Percentiles rank a stretch among this genome's conserved stretches.
Evolutionary conservation across 2,113 vertebrate genomes (phyloP).

Genomic region (Oophaga pumilio): DNA sequence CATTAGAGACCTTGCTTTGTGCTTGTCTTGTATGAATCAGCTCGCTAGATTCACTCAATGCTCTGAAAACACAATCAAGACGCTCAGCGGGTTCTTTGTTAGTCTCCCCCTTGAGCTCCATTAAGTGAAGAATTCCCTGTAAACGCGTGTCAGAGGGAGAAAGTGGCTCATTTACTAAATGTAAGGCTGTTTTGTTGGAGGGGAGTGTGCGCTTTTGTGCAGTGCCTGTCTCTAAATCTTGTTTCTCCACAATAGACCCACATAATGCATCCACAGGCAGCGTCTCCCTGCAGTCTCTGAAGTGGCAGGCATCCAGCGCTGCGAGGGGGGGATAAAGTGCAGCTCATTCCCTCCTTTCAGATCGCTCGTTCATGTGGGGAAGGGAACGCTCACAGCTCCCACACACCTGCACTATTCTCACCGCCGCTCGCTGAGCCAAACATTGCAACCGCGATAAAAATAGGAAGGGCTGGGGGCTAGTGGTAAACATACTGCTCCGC

Average conservation of each 20-base stretch:
- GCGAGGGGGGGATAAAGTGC: slow-evolving; percentile 30
- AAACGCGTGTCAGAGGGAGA: slow-evolving; percentile 71
- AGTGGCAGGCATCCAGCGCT: slow-evolving; percentile 60
- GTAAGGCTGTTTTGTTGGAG: slow-evolving; percentile 64
- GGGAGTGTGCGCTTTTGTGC: slow-evolving; percentile 69
- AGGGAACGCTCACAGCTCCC: slow-evolving; percentile 18
- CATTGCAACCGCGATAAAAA: slow-evolving; percentile 40
- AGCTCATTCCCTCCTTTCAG: slow-evolving; percentile 1
- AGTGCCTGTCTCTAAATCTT: slow-evolving; percentile 71
- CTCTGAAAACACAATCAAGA: slow-evolving; percentile 63
- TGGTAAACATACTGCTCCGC: slow-evolving; percentile 23
- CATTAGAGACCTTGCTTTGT: slow-evolving; percentile 57
- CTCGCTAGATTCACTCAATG: slow-evolving; percentile 61
- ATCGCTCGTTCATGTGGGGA: slow-evolving; percentile 37
- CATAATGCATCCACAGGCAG: slow-evolving; percentile 61
- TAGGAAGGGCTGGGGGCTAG: slow-evolving; percentile 34
- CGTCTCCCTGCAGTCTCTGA: slow-evolving; percentile 57
- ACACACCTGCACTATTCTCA: slow-evolving; percentile 50
- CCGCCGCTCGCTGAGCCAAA: slow-evolving; percentile 43
- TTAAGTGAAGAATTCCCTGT: slow-evolving; percentile 75
- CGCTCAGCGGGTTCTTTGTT: slow-evolving; percentile 66
- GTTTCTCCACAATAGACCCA: slow-evolving; percentile 65
- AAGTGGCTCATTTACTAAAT: slow-evolving; percentile 73
- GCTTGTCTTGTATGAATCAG: slow-evolving; percentile 55
- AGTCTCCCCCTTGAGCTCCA: slow-evolving; percentile 60